Percentiles rank a stretch among this genome's conserved stretches.
Conservation (phyloP, 1,140 invertebrate species). For the Hyphantria cunea region DNA sequence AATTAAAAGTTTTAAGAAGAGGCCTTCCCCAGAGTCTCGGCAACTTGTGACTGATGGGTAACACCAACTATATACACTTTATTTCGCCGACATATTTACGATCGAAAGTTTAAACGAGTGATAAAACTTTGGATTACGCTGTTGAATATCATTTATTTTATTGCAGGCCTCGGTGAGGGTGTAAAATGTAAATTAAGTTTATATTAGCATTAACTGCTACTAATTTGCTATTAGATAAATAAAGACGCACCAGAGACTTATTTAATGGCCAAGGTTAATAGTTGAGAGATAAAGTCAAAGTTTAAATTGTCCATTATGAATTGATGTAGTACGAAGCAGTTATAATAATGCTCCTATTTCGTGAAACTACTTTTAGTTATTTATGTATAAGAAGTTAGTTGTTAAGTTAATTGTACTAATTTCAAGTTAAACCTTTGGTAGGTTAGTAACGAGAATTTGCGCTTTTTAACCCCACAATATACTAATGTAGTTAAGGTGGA, state of each 20-base stretch:
- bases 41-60: conserved; percentile 21
- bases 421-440: no score
- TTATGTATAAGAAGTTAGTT: no score
- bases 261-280: not conserved
- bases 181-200: conserved; percentile 1
- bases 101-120: conserved; percentile 14
- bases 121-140: conserved; percentile 11
- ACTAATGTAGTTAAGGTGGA: no score
- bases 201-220: not conserved
- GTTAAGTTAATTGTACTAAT: no score
- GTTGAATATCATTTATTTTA: conserved; percentile 3
- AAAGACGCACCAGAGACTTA: not conserved
- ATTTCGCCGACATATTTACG: conserved; percentile 26
- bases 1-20: conserved; percentile 49
- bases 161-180: conserved; percentile 1
- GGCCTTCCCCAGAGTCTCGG: conserved; percentile 1
- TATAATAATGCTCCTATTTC: no score
- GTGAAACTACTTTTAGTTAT: no score
- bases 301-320: not conserved
- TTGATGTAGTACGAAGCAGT: not conserved
- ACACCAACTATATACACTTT: conserved; percentile 12
- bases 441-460: no score
- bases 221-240: conserved; percentile 1
- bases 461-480: no score
- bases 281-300: not conserved